Evolutionary conservation across 2,797 vertebrate genomes (phyloP).

Genomic region (Sparidentex hasta): DNA sequence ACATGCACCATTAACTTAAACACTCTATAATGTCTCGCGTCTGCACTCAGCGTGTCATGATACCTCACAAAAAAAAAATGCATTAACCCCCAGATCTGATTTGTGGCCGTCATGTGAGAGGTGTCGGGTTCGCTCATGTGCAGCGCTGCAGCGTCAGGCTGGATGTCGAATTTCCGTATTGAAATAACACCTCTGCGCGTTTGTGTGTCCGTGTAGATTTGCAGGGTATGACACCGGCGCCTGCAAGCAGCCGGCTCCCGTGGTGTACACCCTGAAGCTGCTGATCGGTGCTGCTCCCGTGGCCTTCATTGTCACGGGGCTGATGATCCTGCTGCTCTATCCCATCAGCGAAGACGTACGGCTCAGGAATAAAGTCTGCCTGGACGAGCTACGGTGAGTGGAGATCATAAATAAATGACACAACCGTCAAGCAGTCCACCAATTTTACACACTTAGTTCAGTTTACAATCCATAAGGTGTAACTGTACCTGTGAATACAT

Average conservation of each 20-base stretch:
- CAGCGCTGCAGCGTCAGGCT: slow-evolving; percentile 24
- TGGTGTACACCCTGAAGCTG: slow-evolving; percentile 93
- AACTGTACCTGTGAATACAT: neutral
- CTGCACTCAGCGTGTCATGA: slow-evolving; percentile 16
- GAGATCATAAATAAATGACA: slow-evolving; percentile 15
- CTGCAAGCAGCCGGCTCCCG: slow-evolving; percentile 89
- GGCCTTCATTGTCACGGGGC: slow-evolving; percentile 90
- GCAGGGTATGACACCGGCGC: slow-evolving; percentile 91
- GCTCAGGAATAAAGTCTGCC: slow-evolving; percentile 86
- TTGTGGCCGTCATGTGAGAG: slow-evolving; percentile 23
- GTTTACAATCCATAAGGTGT: neutral
- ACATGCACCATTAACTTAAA: slow-evolving; percentile 1
- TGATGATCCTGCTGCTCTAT: slow-evolving; percentile 92
- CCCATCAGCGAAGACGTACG: slow-evolving; percentile 90
- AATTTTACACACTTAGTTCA: neutral
- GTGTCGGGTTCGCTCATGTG: slow-evolving; percentile 39
- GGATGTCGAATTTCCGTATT: slow-evolving; percentile 33
- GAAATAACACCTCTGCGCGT: slow-evolving; percentile 30
- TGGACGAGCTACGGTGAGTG: slow-evolving; percentile 90
- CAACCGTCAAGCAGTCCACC: neutral
- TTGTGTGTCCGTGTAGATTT: slow-evolving; percentile 84
- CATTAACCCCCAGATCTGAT: slow-evolving; percentile 30
- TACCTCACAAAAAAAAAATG: slow-evolving; percentile 2
- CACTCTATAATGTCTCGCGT: neutral
- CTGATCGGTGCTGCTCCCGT: slow-evolving; percentile 93